These are phyloP conservation scores for Kryptolebias ocellatus DNA, from an alignment of 2,797 vertebrate genomes.

Conservation along the genomic window DNA sequence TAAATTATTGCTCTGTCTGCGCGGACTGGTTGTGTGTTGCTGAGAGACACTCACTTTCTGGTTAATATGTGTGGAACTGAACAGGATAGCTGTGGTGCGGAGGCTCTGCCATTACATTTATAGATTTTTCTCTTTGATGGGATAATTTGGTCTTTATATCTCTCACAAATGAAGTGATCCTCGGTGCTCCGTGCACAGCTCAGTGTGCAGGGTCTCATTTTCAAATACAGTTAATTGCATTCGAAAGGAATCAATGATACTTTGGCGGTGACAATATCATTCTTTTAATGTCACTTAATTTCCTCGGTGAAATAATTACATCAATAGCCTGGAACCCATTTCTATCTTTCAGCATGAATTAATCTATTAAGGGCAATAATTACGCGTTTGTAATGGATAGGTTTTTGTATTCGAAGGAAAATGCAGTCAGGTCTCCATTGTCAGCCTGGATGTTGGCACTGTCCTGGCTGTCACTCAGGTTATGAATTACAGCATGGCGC, in stretches of 20 bases:
- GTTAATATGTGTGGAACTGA: conserved; percentile 69
- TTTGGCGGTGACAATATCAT: conserved; percentile 76
- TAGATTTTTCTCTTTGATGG: conserved; percentile 83
- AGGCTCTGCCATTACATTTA: conserved; percentile 80
- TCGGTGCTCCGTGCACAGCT: conserved; percentile 64
- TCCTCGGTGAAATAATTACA: conserved; percentile 77
- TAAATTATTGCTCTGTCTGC: conserved; percentile 38
- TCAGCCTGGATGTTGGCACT: conserved; percentile 57
- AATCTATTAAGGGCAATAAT: conserved; percentile 80
- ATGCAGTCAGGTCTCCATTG: conserved; percentile 58
- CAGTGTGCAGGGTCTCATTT: conserved; percentile 69
- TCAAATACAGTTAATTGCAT: conserved; percentile 81
- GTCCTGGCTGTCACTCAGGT: conserved; percentile 71
- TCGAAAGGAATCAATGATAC: conserved; percentile 81
- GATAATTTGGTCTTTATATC: conserved; percentile 84
- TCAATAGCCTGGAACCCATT: conserved; percentile 76
- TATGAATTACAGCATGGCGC: conserved; percentile 70
- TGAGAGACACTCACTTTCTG: conserved; percentile 39
- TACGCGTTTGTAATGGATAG: conserved; percentile 74
- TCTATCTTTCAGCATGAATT: conserved; percentile 79
- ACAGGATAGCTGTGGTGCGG: conserved; percentile 65
- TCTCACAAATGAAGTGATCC: conserved; percentile 80
- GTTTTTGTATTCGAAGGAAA: conserved; percentile 60
- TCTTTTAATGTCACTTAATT: conserved; percentile 81
- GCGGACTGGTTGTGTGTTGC: conserved; percentile 30